Conservation (phyloP, 2,888 invertebrate genomes). For the Tetragonula carbonaria region DNA sequence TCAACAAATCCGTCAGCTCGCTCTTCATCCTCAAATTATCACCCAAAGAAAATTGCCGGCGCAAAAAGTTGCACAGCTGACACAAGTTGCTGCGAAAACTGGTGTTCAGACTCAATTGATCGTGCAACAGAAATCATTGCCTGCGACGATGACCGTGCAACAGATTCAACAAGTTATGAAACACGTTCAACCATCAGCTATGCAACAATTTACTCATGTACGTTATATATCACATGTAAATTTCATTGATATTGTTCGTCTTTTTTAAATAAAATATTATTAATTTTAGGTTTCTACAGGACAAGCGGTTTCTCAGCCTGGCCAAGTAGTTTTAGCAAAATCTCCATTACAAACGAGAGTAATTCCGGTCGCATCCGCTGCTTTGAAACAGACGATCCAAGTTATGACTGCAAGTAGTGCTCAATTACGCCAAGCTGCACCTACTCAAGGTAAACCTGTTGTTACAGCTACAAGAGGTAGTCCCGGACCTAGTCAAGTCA, state of each 20-base stretch:
- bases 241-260: background rate
- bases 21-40: conserved; percentile 86
- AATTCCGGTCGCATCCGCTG: conserved; percentile 86
- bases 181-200: conserved; percentile 85
- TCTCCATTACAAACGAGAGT: conserved; percentile 86
- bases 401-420: conserved; percentile 83
- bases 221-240: conserved; percentile 55
- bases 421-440: conserved; percentile 83
- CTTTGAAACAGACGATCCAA: conserved; percentile 87
- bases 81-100: conserved; percentile 84
- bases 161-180: conserved; percentile 91
- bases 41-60: conserved; percentile 86
- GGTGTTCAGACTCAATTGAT: conserved; percentile 89
- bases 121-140: conserved; percentile 88
- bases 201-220: conserved; percentile 83
- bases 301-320: conserved; percentile 85
- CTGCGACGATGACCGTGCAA: conserved; percentile 89
- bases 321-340: conserved; percentile 87
- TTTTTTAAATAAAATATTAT: background rate
- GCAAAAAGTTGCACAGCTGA: conserved; percentile 88
- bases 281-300: conserved; percentile 80
- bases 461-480: conserved; percentile 85
- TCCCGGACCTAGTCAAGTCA: conserved; percentile 86
- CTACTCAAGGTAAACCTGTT: conserved; percentile 79
- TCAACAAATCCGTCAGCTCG: conserved; percentile 88